Percentiles rank a stretch among this genome's conserved stretches.
These are phyloP conservation scores for Glossophaga mutica DNA, from an alignment of 2,797 vertebrate species.

Conservation along the genomic window DNA sequence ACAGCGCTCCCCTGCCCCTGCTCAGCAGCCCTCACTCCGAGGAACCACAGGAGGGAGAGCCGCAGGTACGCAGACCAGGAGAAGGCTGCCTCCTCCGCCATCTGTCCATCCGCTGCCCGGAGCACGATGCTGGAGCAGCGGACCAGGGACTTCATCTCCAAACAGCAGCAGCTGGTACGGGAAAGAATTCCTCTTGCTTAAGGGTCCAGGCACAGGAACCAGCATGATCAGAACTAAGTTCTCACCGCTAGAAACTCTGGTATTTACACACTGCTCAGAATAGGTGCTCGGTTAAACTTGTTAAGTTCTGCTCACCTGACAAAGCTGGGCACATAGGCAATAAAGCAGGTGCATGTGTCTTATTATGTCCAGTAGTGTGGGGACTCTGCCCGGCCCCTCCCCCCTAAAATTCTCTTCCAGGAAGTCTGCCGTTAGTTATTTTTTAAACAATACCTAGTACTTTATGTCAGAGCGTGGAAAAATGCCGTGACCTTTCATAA, in stretches of 20 bases:
- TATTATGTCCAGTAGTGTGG: not conserved
- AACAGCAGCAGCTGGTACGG: not conserved
- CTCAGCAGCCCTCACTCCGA: too few species aligned
- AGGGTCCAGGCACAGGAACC: not conserved
- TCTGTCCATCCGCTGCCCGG: not conserved
- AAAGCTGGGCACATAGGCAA: rapidly evolving
- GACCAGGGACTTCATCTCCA: not conserved
- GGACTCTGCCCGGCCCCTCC: too few species aligned
- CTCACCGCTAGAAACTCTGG: not conserved
- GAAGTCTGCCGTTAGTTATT: not conserved
- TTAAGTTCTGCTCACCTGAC: not conserved
- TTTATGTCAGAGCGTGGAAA: not conserved
- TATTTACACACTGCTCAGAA: not conserved
- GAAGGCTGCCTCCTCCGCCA: rapidly evolving
- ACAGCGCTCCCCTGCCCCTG: rapidly evolving
- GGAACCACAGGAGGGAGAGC: not conserved
- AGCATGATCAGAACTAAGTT: not conserved
- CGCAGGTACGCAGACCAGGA: rapidly evolving
- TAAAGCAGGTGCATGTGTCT: not conserved
- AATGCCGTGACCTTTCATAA: not conserved
- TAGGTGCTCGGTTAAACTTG: not conserved
- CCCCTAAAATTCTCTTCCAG: not conserved
- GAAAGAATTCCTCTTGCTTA: not conserved
- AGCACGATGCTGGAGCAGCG: rapidly evolving
- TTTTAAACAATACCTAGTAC: not conserved